Base-by-base conservation (phyloP, 1,140 invertebrate genomes). In the Pogonomyrmex barbatus region DNA sequence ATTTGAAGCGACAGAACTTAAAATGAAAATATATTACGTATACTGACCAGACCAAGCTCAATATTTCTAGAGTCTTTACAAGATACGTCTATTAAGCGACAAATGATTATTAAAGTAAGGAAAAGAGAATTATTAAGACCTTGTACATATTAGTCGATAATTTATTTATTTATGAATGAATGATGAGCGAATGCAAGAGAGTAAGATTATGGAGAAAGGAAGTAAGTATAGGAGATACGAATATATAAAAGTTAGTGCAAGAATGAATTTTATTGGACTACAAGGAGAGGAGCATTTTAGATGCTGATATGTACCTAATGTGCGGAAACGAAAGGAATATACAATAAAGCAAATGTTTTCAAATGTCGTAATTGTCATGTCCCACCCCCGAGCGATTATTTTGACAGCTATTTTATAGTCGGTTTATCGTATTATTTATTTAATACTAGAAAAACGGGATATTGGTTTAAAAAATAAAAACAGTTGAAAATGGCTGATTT, bases 51-150 rank as follows among this genome's bases (percentile, higher is more conserved):
- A 95, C 93, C 94, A 95, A 95, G 94, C 94, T 95, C 94, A 95
- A 95, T 94, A 95, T 95, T 95, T 95, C 93, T 95, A 95, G 93
- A 94, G 92, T 94, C 93, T 95, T 95, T 94, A 94, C 92, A 95
- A 94, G 92, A 93, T 89, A 92, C 81, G 89, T 90, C 89, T 92
- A 90, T 92, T 93, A 93, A 94, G 91, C 87, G 91, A 92, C 90
- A 92, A 93, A 93, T 93, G 89, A 93, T 84, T 93, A 92, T 88
- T 88, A 91, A 88, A 63, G 62, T 88, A 91, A 90, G 86, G 71
- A 87, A 88, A 86, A 65, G 88, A 89, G 62, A 76, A 87, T 52
- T 87, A 92, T 86, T 88, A 91, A 90, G 83, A 91, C 86, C 89
- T 92, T 93, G 92, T 93, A 93, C 82, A 93, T 93, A 93, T 82